These are phyloP conservation scores for Tridacna crocea DNA, from an alignment of 2,888 invertebrate genomes.

Conservation along the genomic window DNA sequence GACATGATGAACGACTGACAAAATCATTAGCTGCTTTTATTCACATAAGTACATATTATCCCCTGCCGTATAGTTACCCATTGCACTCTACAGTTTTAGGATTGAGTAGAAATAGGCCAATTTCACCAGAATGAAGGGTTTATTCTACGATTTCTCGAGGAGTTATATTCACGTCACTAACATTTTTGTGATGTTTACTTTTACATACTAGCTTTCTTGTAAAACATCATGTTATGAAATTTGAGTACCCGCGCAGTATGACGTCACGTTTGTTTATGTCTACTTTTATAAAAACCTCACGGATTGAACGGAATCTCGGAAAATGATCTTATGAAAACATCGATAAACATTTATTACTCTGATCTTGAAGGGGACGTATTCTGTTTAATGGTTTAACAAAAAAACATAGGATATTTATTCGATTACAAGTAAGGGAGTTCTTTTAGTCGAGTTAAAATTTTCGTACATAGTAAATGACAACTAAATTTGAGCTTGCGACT, in stretches of 20 bases:
- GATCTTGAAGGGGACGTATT: too few relatives aligned
- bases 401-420: too few relatives aligned
- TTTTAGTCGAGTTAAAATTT: too few relatives aligned
- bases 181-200: slow-evolving; percentile 21
- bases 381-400: too few relatives aligned
- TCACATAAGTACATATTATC: neutral
- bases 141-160: neutral
- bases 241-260: slow-evolving; percentile 2
- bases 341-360: too few relatives aligned
- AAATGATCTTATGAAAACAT: neutral
- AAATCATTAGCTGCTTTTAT: too few relatives aligned
- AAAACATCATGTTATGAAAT: slow-evolving; percentile 27
- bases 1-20: too few relatives aligned
- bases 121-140: neutral
- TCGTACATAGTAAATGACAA: too few relatives aligned
- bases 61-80: neutral
- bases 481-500: too few relatives aligned
- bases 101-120: neutral
- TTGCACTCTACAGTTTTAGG: neutral
- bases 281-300: neutral
- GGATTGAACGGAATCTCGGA: neutral
- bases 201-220: slow-evolving; percentile 20
- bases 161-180: slow-evolving; percentile 1
- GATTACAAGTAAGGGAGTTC: too few relatives aligned
- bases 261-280: slow-evolving; percentile 5